Evolutionary conservation across 2,113 vertebrate genomes (phyloP).

Genomic region (Chaetops frenatus): DNA sequence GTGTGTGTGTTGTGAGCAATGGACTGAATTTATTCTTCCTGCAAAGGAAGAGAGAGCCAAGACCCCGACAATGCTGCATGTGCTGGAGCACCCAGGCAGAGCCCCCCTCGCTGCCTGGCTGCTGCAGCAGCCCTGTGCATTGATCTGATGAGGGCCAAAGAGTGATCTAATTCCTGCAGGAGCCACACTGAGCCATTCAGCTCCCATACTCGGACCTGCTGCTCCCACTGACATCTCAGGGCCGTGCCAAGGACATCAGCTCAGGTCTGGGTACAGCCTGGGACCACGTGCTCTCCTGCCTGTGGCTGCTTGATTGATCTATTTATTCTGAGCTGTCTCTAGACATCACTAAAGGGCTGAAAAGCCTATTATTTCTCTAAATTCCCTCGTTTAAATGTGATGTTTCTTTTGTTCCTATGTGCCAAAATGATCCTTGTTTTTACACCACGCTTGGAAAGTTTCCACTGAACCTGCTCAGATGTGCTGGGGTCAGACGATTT

Average conservation of each 20-base stretch:
- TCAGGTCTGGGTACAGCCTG: neutral
- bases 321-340: neutral
- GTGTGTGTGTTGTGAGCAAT: neutral
- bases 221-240: neutral
- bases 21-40: neutral
- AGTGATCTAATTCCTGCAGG: neutral
- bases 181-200: neutral
- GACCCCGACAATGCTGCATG: fast-evolving
- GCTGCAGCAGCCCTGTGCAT: neutral
- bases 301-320: neutral
- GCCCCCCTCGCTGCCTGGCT: neutral
- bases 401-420: neutral
- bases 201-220: neutral
- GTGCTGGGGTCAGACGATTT: neutral
- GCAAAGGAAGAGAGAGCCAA: neutral
- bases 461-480: neutral
- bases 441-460: neutral
- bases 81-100: neutral
- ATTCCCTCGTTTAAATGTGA: neutral
- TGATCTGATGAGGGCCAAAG: neutral
- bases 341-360: neutral
- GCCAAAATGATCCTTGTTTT: neutral
- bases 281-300: neutral
- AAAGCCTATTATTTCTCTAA: neutral
- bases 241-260: neutral